Conservation (phyloP, 2,113 vertebrate genomes). For the Microcebus murinus region DNA sequence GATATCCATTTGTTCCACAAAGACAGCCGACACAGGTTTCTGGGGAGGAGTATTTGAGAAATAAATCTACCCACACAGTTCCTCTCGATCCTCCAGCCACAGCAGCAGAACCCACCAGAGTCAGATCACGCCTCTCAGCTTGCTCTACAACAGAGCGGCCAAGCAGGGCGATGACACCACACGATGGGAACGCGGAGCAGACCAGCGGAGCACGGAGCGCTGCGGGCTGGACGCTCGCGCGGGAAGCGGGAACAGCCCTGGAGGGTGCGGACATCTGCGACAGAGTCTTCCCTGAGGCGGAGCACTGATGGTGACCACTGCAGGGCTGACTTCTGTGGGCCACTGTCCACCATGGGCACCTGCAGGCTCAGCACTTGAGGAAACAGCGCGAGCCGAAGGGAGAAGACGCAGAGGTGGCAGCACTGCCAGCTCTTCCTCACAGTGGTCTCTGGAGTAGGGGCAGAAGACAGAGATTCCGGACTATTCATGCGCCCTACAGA, state of each 20-base stretch:
- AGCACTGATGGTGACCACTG: background rate
- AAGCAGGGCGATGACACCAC: background rate
- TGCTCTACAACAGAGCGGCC: background rate
- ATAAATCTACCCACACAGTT: slow-evolving; percentile 82
- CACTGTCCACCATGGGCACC: background rate
- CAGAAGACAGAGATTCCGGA: rapidly evolving
- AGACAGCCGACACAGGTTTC: slow-evolving; percentile 80
- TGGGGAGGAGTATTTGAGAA: slow-evolving; percentile 79
- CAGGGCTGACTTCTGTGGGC: background rate
- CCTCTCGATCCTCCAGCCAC: slow-evolving; percentile 61
- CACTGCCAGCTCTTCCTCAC: background rate
- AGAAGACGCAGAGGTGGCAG: background rate
- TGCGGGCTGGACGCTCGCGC: background rate
- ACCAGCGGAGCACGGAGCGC: background rate
- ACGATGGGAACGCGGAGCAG: background rate
- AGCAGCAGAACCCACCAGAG: slow-evolving; percentile 27
- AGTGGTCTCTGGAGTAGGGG: background rate
- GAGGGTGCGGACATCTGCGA: background rate
- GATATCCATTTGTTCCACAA: slow-evolving; percentile 81
- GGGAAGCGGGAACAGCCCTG: background rate
- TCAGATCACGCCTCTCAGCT: slow-evolving; percentile 17
- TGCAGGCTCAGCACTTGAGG: background rate
- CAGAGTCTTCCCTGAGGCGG: background rate
- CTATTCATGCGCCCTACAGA: background rate
- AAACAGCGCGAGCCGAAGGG: background rate